phyloP scores from a whole-genome alignment of 1,140 invertebrate species.

The Gryon sp. region DNA sequence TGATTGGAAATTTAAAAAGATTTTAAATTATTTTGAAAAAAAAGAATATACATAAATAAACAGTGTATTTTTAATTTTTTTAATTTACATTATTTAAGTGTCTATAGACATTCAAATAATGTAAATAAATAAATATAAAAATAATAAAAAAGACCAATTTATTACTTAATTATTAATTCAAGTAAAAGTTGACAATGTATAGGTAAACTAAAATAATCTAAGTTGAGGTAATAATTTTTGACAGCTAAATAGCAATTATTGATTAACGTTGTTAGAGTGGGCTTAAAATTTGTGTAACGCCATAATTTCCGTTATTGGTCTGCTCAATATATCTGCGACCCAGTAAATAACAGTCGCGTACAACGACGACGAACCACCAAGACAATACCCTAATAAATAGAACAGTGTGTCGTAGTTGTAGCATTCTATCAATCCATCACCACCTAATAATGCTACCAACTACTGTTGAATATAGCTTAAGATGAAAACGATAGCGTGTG shows the following conservation, averaged over 20 bases:
- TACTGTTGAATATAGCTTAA: slow-evolving; percentile 15
- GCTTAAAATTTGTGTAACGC: slow-evolving; percentile 50
- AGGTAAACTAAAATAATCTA: too few species aligned
- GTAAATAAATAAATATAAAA: too few species aligned
- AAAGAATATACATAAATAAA: too few species aligned
- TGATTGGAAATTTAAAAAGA: too few species aligned
- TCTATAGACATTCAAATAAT: too few species aligned
- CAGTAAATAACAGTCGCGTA: slow-evolving; percentile 51
- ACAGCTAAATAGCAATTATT: slow-evolving; percentile 15
- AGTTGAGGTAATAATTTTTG: too few species aligned
- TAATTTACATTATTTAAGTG: too few species aligned
- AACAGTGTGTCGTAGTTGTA: slow-evolving; percentile 52
- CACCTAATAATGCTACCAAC: slow-evolving; percentile 50
- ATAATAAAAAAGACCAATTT: too few species aligned
- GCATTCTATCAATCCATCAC: slow-evolving; percentile 55
- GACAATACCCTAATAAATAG: slow-evolving; percentile 61
- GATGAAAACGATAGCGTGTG: slow-evolving; percentile 8
- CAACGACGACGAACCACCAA: slow-evolving; percentile 34
- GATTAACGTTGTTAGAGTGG: slow-evolving; percentile 14
- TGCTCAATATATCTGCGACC: slow-evolving; percentile 45
- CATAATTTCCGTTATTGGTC: slow-evolving; percentile 51
- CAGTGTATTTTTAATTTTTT: slow-evolving; percentile 7
- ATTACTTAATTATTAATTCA: too few species aligned
- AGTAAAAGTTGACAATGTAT: too few species aligned
- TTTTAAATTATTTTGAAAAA: too few species aligned